Base-by-base conservation (phyloP, 1,140 invertebrate species). In the Leptopilina clavipes region DNA sequence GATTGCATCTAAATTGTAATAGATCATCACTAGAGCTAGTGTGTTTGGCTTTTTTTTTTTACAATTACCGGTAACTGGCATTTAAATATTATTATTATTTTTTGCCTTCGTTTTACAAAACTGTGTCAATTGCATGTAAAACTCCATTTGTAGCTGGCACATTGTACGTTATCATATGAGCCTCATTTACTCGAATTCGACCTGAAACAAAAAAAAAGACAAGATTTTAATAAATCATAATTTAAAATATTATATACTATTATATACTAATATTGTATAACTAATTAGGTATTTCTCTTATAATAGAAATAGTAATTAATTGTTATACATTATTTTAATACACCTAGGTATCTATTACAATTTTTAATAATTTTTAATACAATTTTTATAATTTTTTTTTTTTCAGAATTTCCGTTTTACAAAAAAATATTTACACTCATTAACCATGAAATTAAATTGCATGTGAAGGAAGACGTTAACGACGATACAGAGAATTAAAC, bases 81-180 rank as follows among this genome's bases (percentile, higher is more conserved):
- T 65, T 65, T 11, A 65, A 37, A 40, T 7, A 40, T 40, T 40
- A 40, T 40, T 40, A 8, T 40, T 40, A 8, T 31, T 65, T 65
- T 72, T 18, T 11, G 45, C 44, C 12, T 74, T 37, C 45, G 40
- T 75, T 70, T 91, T 92, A 95, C 71, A 96, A 89, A 7, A 96
- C 90, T 54, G 93, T 92, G 84, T 97, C 95, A 71, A 97, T 92
- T 18, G 95, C 95, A 86, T 97, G 96, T 73, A 97, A 94, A 44
- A 97, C 96, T 77, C 96, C 96, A 89, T 97, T 97, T 70, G 96
- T 97, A 40, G 95, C 94, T 81, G 95, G 95, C 79, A 96, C 94
- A 86, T 97, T 96, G 85, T 94, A 94, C 8, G 94, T 95, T 65
- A 95, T 89, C 76, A 96, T 93, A 81, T 94, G 92, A 54, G 93